Evolutionary conservation across 2,113 vertebrate species (phyloP).

Genomic region (Pterocles gutturalis): DNA sequence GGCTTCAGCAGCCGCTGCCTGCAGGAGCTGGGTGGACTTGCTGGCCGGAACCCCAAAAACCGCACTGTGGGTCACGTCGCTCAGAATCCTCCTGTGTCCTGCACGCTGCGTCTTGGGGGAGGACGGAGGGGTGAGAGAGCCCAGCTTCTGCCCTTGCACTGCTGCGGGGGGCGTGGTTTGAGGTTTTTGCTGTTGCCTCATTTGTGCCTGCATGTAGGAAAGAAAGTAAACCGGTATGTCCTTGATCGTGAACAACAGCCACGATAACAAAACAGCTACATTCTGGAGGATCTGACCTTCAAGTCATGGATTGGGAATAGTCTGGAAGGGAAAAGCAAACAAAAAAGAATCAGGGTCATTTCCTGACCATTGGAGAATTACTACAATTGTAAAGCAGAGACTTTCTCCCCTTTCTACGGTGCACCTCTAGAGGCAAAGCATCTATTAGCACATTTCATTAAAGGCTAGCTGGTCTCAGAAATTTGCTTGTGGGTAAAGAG

Average conservation of each 20-base stretch:
- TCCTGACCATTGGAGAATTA: background rate
- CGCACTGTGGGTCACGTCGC: slow-evolving; percentile 95
- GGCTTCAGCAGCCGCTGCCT: slow-evolving; percentile 95
- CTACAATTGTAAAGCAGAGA: background rate
- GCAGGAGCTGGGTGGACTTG: slow-evolving; percentile 96
- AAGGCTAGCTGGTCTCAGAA: background rate
- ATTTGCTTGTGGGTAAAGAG: background rate
- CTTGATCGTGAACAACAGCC: rapidly evolving
- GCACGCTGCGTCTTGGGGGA: slow-evolving; percentile 93
- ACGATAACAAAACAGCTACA: rapidly evolving
- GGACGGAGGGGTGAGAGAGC: slow-evolving; percentile 94
- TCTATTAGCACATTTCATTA: background rate
- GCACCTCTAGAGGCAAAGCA: background rate
- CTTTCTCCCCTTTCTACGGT: background rate
- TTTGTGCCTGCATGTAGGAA: slow-evolving; percentile 66
- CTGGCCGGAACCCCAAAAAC: slow-evolving; percentile 96
- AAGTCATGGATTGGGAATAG: rapidly evolving
- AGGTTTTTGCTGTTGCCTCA: slow-evolving; percentile 72
- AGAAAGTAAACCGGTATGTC: background rate
- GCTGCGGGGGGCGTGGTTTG: slow-evolving; percentile 51
- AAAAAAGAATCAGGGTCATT: background rate
- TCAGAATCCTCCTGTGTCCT: slow-evolving; percentile 94
- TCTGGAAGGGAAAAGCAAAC: background rate
- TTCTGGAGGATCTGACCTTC: background rate
- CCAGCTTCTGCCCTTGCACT: slow-evolving; percentile 83